A percentile compares a stretch with the other conserved stretches of the same genome.
phyloP scores from a whole-genome alignment of 2,113 vertebrate species.

The Euleptes europaea region DNA sequence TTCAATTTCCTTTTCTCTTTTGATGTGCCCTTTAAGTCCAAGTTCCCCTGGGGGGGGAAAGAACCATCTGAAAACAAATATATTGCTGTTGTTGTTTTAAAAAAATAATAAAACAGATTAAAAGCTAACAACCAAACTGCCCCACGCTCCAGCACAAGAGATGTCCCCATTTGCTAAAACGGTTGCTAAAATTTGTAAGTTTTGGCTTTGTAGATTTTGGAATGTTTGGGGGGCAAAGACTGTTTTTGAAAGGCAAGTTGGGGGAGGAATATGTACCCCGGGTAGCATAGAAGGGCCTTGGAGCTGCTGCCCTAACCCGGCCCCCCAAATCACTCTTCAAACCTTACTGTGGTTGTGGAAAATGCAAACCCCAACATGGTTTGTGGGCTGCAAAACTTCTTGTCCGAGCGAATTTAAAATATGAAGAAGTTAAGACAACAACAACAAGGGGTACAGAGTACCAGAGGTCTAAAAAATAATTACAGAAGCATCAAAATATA shows the following conservation, averaged over 20 bases:
- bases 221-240: neutral
- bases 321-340: neutral
- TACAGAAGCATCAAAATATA: too few species aligned
- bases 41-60: neutral
- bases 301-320: neutral
- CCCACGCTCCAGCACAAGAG: neutral
- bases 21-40: neutral
- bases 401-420: neutral
- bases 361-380: neutral
- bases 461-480: too few species aligned
- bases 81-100: neutral
- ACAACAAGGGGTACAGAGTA: too few species aligned
- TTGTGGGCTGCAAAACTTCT: neutral
- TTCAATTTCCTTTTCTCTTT: neutral
- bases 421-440: neutral
- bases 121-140: neutral
- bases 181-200: neutral
- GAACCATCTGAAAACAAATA: neutral
- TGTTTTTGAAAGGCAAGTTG: neutral
- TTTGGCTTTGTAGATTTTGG: neutral
- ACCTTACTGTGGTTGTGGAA: constrained; percentile 1
- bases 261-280: neutral
- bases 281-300: neutral
- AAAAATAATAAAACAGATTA: constrained; percentile 15
- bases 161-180: neutral